A percentile compares a stretch with the other conserved stretches of the same genome.
Evolutionary conservation across 2,113 vertebrate species (phyloP).

Genomic region (Leptosomus discolor): DNA sequence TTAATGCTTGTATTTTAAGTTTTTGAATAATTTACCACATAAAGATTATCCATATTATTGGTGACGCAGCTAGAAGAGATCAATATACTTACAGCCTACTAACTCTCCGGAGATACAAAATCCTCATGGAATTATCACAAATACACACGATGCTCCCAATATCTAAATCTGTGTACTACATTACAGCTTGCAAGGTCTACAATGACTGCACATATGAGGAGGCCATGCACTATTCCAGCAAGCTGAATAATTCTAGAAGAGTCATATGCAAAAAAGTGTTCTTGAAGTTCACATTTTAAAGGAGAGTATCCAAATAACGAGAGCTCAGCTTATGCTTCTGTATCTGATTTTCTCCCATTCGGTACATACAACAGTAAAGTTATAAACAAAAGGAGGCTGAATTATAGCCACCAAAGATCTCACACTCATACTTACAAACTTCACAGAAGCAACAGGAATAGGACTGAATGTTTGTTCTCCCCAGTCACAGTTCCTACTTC

Average conservation of each 20-base stretch:
- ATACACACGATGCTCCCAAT: background rate
- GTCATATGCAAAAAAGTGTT: background rate
- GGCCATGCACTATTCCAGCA: background rate
- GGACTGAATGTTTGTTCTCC: background rate
- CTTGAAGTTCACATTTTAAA: background rate
- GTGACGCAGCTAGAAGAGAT: background rate
- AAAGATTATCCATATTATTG: background rate
- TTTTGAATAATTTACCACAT: background rate
- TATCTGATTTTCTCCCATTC: background rate
- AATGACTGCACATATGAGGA: background rate
- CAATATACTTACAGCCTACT: background rate
- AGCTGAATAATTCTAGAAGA: background rate
- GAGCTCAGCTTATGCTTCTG: background rate
- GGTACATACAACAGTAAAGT: background rate
- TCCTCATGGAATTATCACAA: background rate
- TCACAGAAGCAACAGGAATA: background rate
- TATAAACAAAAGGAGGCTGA: background rate
- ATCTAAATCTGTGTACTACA: background rate
- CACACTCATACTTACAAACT: background rate
- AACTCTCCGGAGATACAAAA: background rate
- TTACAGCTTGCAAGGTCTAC: background rate
- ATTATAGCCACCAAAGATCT: background rate
- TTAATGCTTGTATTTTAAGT: background rate
- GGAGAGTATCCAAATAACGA: background rate
- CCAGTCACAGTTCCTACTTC: background rate